phyloP scores from a whole-genome alignment of 2,113 vertebrate species.

The Scophthalmus maximus region DNA sequence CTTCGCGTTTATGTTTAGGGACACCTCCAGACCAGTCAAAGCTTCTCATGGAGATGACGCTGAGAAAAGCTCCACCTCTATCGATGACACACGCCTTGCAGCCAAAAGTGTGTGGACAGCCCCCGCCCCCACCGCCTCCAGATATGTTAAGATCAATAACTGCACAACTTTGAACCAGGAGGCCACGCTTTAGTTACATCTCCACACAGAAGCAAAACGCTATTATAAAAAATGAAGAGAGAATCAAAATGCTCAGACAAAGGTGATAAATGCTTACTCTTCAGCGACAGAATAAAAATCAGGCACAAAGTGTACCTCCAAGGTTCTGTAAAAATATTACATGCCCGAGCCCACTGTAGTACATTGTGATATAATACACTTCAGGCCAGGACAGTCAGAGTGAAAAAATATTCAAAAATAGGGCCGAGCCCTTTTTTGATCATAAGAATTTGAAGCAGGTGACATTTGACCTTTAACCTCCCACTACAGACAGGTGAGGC shows the following conservation, averaged over 20 bases:
- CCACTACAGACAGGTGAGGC: not conserved
- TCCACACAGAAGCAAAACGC: not conserved
- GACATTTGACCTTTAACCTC: not conserved
- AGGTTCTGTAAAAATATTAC: not conserved
- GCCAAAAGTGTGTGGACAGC: no score
- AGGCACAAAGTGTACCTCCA: not conserved
- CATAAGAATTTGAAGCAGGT: not conserved
- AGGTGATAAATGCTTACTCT: not conserved
- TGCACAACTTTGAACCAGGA: no score
- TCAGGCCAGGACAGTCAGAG: not conserved
- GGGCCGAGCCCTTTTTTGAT: not conserved
- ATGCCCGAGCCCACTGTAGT: no score
- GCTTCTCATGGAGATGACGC: not conserved
- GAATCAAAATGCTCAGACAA: not conserved
- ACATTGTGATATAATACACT: not conserved
- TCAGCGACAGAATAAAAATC: not conserved
- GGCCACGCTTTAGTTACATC: no score
- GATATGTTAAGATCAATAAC: no score
- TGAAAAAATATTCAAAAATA: not conserved
- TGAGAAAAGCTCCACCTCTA: not conserved
- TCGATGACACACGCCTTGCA: no score
- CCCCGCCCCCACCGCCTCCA: no score
- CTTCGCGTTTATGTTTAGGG: slow-evolving; percentile 36
- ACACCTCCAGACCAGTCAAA: slow-evolving; percentile 49
- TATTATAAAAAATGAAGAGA: not conserved